phyloP scores from a whole-genome alignment of 2,888 invertebrate species.

The Liposcelis brunnea region DNA sequence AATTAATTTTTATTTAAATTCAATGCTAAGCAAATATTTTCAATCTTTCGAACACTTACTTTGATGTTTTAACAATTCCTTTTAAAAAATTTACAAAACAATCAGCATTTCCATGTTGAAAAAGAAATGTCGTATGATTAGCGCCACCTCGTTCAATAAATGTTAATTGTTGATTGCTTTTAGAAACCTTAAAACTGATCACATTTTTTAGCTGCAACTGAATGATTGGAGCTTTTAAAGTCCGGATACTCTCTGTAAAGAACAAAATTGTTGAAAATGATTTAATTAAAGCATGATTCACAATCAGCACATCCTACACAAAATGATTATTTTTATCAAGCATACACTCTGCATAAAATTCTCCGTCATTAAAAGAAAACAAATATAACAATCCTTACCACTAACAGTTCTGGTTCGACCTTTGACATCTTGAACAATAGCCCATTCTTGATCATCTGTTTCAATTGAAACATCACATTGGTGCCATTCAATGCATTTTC shows the following conservation, averaged over 20 bases:
- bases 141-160: conserved; percentile 54
- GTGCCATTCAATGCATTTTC: conserved; percentile 66
- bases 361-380: too few species aligned
- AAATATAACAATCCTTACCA: conserved; percentile 22
- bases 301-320: too few species aligned
- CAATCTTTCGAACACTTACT: conserved; percentile 14
- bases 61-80: conserved; percentile 39
- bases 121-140: conserved; percentile 64
- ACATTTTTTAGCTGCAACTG: background rate
- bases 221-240: background rate
- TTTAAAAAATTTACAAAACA: conserved; percentile 46
- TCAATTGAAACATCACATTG: conserved; percentile 63
- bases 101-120: conserved; percentile 74
- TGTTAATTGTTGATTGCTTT: conserved; percentile 35
- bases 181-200: conserved; percentile 3
- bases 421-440: conserved; percentile 36
- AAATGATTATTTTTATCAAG: too few species aligned
- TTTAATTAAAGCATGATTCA: too few species aligned
- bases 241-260: background rate
- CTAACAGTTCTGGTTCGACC: conserved; percentile 16
- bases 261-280: too few species aligned
- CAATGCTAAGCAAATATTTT: background rate
- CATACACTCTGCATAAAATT: too few species aligned
- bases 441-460: conserved; percentile 57
- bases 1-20: background rate